phyloP scores from a whole-genome alignment of 1,140 invertebrate genomes.

The Dolichoris vasculosae region DNA sequence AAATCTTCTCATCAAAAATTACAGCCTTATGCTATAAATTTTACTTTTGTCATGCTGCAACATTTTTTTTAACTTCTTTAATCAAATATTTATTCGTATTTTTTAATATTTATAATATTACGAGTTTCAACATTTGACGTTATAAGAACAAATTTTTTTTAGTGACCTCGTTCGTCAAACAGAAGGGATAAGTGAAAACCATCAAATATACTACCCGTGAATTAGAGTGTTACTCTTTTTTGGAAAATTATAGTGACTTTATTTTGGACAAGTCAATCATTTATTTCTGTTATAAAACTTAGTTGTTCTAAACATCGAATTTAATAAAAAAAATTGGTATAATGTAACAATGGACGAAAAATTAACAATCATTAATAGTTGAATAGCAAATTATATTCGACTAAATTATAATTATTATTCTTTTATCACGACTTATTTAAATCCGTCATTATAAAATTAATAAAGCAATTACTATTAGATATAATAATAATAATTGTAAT shows the following conservation, averaged over 20 bases:
- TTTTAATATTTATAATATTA: too few relatives aligned
- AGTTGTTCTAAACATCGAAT: conserved; percentile 1
- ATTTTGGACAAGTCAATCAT: background rate
- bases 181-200: background rate
- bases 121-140: too few relatives aligned
- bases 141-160: too few relatives aligned
- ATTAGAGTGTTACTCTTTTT: background rate
- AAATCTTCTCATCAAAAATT: too few relatives aligned
- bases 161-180: too few relatives aligned
- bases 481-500: too few relatives aligned
- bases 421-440: too few relatives aligned
- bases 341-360: conserved; percentile 40
- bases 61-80: background rate
- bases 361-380: conserved; percentile 29
- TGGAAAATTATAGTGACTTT: conserved; percentile 2
- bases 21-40: too few relatives aligned
- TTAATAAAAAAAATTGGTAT: conserved; percentile 23
- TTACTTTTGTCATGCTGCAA: too few relatives aligned
- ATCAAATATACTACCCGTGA: background rate
- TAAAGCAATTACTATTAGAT: too few relatives aligned
- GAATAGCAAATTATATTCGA: conserved; percentile 15
- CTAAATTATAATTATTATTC: conserved; percentile 35
- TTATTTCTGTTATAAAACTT: conserved; percentile 19
- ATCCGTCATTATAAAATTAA: too few relatives aligned
- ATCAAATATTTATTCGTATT: background rate